Percentiles rank a stretch among this genome's conserved stretches.
phyloP scores from a whole-genome alignment of 2,888 invertebrate genomes.

The Catotricha subobsoleta region DNA sequence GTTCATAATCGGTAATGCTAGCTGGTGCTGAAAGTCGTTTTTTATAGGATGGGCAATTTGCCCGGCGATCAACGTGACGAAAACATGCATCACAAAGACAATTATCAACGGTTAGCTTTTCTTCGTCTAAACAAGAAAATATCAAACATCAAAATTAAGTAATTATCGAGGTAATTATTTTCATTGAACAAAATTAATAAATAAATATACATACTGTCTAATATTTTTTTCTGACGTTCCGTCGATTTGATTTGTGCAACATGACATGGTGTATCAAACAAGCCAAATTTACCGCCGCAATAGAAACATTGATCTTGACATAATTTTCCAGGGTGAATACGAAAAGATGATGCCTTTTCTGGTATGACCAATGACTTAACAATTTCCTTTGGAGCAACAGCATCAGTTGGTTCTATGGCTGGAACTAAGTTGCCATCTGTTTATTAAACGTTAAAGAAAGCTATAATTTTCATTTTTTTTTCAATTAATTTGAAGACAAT shows the following conservation, averaged over 20 bases:
- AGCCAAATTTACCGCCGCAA: conserved; percentile 72
- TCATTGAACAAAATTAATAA: no score
- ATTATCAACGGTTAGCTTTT: conserved; percentile 59
- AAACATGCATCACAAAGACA: conserved; percentile 79
- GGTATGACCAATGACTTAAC: conserved; percentile 52
- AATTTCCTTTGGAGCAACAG: conserved; percentile 19
- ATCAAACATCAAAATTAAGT: background rate
- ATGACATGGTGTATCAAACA: conserved; percentile 73
- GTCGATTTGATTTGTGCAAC: conserved; percentile 69
- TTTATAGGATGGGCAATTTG: conserved; percentile 50
- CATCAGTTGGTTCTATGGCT: conserved; percentile 5
- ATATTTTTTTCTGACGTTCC: conserved; percentile 63
- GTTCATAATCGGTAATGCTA: conserved; percentile 10
- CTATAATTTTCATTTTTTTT: background rate
- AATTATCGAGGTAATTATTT: no score
- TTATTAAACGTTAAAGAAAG: background rate
- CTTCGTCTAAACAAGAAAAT: conserved; percentile 39
- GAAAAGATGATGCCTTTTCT: conserved; percentile 74
- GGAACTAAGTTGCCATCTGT: background rate
- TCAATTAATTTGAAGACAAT: conserved; percentile 8
- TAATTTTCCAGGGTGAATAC: conserved; percentile 63
- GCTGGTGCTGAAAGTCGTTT: conserved; percentile 31
- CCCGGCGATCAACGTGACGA: conserved; percentile 66
- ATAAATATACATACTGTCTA: conserved; percentile 41
- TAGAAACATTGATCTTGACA: conserved; percentile 76